These are phyloP conservation scores for Latrodectus geometricus DNA, from an alignment of 1,140 invertebrate species.

Conservation along the genomic window DNA sequence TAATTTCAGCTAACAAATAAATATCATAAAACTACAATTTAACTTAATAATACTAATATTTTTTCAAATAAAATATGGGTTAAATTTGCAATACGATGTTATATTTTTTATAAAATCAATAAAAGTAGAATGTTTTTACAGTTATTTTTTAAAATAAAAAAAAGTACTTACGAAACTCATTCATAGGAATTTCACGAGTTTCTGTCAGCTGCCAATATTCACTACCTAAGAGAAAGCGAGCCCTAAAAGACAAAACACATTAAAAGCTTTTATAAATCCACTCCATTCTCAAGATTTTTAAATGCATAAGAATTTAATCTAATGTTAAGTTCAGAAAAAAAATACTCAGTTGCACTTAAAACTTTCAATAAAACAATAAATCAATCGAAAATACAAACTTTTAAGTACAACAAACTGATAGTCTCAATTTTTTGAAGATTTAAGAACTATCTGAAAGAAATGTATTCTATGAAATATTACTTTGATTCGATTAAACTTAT, in stretches of 20 bases:
- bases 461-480: not conserved
- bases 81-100: not conserved
- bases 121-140: too few species aligned
- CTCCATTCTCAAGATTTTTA: too few species aligned
- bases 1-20: too few species aligned
- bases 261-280: too few species aligned
- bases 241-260: not conserved
- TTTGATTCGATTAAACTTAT: not conserved
- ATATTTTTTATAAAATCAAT: not conserved
- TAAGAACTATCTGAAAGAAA: not conserved
- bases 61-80: not conserved
- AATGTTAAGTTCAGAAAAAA: too few species aligned
- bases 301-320: too few species aligned
- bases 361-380: too few species aligned
- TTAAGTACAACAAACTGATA: too few species aligned
- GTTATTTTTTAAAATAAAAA: not conserved
- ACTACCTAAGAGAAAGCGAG: slow-evolving; percentile 30
- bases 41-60: not conserved
- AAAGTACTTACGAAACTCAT: slow-evolving; percentile 53
- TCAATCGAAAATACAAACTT: too few species aligned
- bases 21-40: not conserved
- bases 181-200: slow-evolving; percentile 48
- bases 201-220: slow-evolving; percentile 50
- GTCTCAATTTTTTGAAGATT: too few species aligned
- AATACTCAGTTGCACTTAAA: not conserved